phyloP scores from a whole-genome alignment of 2,888 invertebrate species.

The Limulus polyphemus region DNA sequence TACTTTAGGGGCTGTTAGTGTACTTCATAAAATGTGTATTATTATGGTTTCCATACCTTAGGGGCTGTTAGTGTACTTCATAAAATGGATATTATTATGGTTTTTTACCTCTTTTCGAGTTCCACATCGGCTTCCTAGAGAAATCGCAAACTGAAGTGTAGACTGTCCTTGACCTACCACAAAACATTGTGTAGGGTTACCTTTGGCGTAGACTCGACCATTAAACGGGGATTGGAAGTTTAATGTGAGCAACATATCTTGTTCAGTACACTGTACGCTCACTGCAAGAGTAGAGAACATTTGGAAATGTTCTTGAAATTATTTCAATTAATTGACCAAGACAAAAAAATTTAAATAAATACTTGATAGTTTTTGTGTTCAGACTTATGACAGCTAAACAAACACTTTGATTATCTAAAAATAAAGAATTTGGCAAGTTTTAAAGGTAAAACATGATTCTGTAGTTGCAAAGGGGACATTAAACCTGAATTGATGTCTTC shows the following conservation, averaged over 20 bases:
- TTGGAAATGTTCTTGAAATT: background rate
- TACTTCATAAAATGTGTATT: too few relatives aligned
- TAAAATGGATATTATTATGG: too few relatives aligned
- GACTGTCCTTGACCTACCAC: constrained; percentile 28
- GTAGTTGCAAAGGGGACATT: too few relatives aligned
- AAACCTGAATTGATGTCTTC: too few relatives aligned
- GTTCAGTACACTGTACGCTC: constrained; percentile 59
- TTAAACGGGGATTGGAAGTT: constrained; percentile 42
- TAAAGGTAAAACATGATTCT: too few relatives aligned
- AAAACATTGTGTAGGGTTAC: constrained; percentile 45
- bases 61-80: too few relatives aligned
- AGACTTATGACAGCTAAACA: background rate
- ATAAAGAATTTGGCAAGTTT: background rate
- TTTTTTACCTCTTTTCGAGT: constrained; percentile 36
- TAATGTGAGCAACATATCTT: constrained; percentile 52
- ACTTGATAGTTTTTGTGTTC: background rate
- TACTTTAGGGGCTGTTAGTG: too few relatives aligned
- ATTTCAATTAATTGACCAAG: background rate
- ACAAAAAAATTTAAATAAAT: background rate
- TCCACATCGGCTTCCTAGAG: constrained; percentile 42
- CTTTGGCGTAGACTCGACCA: constrained; percentile 68
- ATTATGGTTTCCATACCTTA: background rate
- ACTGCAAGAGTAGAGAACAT: constrained; percentile 44
- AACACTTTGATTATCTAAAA: background rate
- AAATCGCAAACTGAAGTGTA: constrained; percentile 37